These are phyloP conservation scores for Agrotis puta DNA, from an alignment of 2,888 invertebrate genomes.

Conservation along the genomic window DNA sequence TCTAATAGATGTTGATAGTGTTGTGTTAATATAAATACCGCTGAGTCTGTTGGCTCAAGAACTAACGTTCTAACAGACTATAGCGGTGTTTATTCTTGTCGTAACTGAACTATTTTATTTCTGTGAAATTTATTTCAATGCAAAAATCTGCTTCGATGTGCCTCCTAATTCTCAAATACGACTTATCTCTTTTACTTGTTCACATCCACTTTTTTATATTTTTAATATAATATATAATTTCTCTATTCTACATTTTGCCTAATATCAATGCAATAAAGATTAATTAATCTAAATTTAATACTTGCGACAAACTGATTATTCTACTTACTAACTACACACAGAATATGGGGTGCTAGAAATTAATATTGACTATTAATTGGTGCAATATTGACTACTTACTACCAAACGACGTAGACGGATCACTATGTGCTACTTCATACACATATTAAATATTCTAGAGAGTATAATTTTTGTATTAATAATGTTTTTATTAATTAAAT, in stretches of 20 bases:
- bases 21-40: conserved; percentile 78
- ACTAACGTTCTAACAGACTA: conserved; percentile 86
- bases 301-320: conserved; percentile 52
- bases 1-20: conserved; percentile 20
- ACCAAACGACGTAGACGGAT: conserved; percentile 61
- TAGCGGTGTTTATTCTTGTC: conserved; percentile 79
- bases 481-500: conserved; percentile 31
- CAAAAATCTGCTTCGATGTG: conserved; percentile 78
- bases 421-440: conserved; percentile 60
- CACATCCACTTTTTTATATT: conserved; percentile 74
- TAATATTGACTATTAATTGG: conserved; percentile 63
- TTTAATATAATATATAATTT: conserved; percentile 25
- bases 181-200: conserved; percentile 76
- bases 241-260: conserved; percentile 35
- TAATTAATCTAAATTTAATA: conserved; percentile 55
- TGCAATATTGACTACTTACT: conserved; percentile 68
- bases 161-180: conserved; percentile 81
- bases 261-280: conserved; percentile 53
- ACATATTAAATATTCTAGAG: conserved; percentile 50
- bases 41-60: conserved; percentile 89
- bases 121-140: conserved; percentile 23
- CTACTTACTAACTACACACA: conserved; percentile 63
- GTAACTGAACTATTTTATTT: conserved; percentile 45
- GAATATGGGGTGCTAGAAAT: conserved; percentile 65
- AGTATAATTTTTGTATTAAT: conserved; percentile 38